These are phyloP conservation scores for Monodelphis domestica DNA, from an alignment of 2,797 vertebrate species.

Conservation along the genomic window DNA sequence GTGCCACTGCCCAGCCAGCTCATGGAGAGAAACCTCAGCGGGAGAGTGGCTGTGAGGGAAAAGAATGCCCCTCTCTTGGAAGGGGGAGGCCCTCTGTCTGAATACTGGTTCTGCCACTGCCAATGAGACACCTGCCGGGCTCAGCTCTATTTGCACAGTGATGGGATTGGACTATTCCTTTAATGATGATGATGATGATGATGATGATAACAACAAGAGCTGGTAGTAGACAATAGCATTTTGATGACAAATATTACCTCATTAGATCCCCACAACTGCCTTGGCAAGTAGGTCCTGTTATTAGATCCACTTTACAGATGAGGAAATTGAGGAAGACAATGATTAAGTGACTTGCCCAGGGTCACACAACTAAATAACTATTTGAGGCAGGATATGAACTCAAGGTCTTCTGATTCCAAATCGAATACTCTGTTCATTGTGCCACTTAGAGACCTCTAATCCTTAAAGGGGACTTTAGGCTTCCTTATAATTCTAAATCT, in stretches of 20 bases:
- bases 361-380: not conserved
- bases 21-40: not conserved
- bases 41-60: not conserved
- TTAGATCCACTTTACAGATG: not conserved
- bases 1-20: not conserved
- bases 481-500: not conserved
- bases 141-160: not conserved
- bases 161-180: too few species aligned
- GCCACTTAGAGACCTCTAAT: not conserved
- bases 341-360: not conserved
- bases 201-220: not conserved
- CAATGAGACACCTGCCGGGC: fast-evolving
- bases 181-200: not conserved
- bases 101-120: too few species aligned
- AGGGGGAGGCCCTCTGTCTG: too few species aligned
- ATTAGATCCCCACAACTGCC: not conserved
- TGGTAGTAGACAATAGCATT: too few species aligned
- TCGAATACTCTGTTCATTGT: not conserved
- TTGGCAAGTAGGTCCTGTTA: not conserved
- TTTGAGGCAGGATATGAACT: not conserved
- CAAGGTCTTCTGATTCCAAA: not conserved
- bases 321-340: not conserved
- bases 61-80: not conserved
- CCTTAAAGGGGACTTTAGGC: not conserved
- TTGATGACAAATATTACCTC: not conserved